Base-by-base conservation (phyloP, 1,140 invertebrate species). In the Hycleus phaleratus region DNA sequence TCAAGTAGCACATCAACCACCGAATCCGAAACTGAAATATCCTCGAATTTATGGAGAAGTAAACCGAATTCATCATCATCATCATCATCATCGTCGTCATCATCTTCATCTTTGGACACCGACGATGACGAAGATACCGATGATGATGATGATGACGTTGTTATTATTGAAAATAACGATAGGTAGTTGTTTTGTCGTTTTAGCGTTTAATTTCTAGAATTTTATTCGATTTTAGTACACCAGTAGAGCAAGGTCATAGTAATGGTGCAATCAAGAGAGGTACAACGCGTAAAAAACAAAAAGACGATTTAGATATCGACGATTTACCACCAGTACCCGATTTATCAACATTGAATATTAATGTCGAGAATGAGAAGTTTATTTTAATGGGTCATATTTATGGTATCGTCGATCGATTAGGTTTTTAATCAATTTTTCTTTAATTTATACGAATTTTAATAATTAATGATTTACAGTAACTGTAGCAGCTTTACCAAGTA, bases 271-370 rank as follows among this genome's bases (percentile, higher is more conserved):
- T 55, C 12, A 46, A 38, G 44, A 55, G 43, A 56, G 44, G 49
- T 45, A 5, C 32, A 32, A 32, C 32, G 7, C 32, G 32, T 32
- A 32, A 49, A 43, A 52, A 52, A 44, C 24, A 24, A 4, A 5
- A 18, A 11, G 42, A 43, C 6, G 51, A 46, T 11, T 25, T 52
- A 26, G 32, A 11, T 10, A 8, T 58, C 11, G 56, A 58, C 8
- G 9, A 92, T 65, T 75, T 94, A 44, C 90, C 90, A 2, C 88
- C 88, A 0, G 88, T 94, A 60, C 84, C 92, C 74, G 86, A 93
- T 68, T 44, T 69, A n/a, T 66, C 68, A 32, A 42, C 56, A 0
- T 77, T 94, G 40, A 79, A 85, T 61, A 91, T 95, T 53, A 85
- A 81, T 55, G 81, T 93, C 7, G 82, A 84, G 4, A 83, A 88